phyloP scores from a whole-genome alignment of 2,113 vertebrate genomes.

The Falcunculus frontatus region DNA sequence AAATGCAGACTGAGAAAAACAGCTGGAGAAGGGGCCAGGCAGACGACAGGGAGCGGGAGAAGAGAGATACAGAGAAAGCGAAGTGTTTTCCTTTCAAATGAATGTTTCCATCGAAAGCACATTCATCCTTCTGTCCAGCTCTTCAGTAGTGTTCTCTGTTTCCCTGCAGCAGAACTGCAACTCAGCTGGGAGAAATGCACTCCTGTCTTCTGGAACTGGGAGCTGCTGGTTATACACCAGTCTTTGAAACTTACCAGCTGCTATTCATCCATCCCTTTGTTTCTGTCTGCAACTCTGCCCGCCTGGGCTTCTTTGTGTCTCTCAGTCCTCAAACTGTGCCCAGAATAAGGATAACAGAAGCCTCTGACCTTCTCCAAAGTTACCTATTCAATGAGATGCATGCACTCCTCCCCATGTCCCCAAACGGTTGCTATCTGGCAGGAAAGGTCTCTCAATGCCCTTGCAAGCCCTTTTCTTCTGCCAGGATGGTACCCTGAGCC shows the following conservation, averaged over 20 bases:
- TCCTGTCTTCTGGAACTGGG: not conserved
- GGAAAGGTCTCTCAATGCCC: not conserved
- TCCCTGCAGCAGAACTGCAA: not conserved
- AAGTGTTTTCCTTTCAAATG: not conserved
- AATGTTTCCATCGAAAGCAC: not conserved
- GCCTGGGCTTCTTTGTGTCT: not conserved
- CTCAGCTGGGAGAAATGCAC: not conserved
- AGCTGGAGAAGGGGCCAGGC: not conserved
- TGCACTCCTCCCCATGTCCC: not conserved
- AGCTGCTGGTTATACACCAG: not conserved
- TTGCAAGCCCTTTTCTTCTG: not conserved
- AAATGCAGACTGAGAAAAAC: not conserved
- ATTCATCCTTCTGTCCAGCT: not conserved
- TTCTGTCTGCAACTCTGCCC: not conserved
- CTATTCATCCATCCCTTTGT: slow-evolving; percentile 14
- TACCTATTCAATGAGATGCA: not conserved
- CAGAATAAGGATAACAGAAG: not conserved
- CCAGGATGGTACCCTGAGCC: not conserved
- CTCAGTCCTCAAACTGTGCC: not conserved
- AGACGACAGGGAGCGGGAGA: not conserved
- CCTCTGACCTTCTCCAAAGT: not conserved
- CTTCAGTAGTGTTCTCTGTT: not conserved
- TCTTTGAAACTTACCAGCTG: slow-evolving; percentile 1
- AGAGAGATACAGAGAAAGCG: not conserved
- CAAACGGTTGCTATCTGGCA: not conserved